Conservation (phyloP, 2,888 invertebrate genomes). For the Tuta absoluta region DNA sequence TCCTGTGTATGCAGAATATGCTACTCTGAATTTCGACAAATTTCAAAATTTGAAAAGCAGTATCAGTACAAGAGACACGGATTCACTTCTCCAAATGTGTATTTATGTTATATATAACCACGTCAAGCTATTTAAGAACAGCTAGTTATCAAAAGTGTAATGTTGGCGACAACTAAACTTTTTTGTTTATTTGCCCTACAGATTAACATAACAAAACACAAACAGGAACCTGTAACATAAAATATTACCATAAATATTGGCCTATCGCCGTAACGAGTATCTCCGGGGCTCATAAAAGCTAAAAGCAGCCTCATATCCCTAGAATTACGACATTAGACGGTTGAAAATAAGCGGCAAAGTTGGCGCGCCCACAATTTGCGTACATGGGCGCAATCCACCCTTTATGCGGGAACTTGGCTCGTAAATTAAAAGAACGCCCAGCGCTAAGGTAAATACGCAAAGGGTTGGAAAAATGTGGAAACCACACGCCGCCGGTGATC, state of each 20-base stretch:
- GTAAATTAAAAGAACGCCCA: constrained; percentile 36
- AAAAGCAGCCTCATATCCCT: constrained; percentile 17
- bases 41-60: too few species aligned
- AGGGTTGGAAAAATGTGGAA: constrained; percentile 34
- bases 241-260: constrained; percentile 2
- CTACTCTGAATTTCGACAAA: too few species aligned
- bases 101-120: too few species aligned
- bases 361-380: constrained; percentile 30
- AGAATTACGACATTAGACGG: constrained; percentile 25
- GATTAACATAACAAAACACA: not conserved
- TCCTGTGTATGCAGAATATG: not conserved
- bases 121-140: too few species aligned
- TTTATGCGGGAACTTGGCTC: constrained; percentile 35
- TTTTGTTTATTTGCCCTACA: not conserved
- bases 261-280: constrained; percentile 8
- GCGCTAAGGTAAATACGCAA: constrained; percentile 39
- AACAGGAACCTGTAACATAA: constrained; percentile 4
- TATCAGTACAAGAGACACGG: not conserved
- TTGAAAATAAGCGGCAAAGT: constrained; percentile 30
- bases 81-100: too few species aligned
- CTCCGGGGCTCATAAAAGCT: constrained; percentile 12
- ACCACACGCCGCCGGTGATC: constrained; percentile 22
- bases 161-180: not conserved
- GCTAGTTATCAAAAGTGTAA: not conserved
- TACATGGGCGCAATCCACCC: constrained; percentile 32